These are phyloP conservation scores for Itoplectis maculator DNA, from an alignment of 2,888 invertebrate genomes.

Conservation along the genomic window DNA sequence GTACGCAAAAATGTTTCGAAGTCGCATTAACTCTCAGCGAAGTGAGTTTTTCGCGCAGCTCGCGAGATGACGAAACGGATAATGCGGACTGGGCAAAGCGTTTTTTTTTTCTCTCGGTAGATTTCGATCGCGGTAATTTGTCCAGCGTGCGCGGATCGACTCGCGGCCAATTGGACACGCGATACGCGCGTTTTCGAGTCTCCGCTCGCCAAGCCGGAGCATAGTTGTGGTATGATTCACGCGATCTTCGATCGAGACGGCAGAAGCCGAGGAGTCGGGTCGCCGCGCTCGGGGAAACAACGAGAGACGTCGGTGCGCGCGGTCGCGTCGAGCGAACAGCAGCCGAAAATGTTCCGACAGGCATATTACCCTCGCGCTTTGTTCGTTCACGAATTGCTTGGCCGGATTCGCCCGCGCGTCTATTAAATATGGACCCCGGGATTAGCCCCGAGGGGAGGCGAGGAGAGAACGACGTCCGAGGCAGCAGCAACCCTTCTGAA, in stretches of 20 bases:
- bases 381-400: slow-evolving; percentile 40
- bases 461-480: slow-evolving; percentile 14
- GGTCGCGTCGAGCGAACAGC: neutral
- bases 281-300: slow-evolving; percentile 1
- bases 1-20: slow-evolving; percentile 17
- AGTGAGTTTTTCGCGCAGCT: neutral
- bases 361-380: slow-evolving; percentile 45
- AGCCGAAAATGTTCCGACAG: slow-evolving; percentile 33
- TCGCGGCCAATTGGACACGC: slow-evolving; percentile 58
- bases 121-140: slow-evolving; percentile 63
- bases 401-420: slow-evolving; percentile 55
- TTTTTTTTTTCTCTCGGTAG: slow-evolving; percentile 22
- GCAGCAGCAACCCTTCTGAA: slow-evolving; percentile 60
- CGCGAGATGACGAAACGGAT: slow-evolving; percentile 26
- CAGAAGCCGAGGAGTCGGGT: slow-evolving; percentile 39
- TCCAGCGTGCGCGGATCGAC: slow-evolving; percentile 30
- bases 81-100: slow-evolving; percentile 3
- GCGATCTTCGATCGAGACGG: slow-evolving; percentile 50
- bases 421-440: slow-evolving; percentile 79
- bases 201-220: neutral
- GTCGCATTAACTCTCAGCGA: slow-evolving; percentile 3
- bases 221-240: slow-evolving; percentile 48
- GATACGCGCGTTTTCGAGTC: slow-evolving; percentile 63
- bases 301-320: neutral
- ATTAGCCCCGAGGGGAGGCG: slow-evolving; percentile 44